A percentile compares a stretch with the other conserved stretches of the same genome.
Conservation (phyloP, 2,888 invertebrate genomes). For the Chrysina gloriosa region DNA sequence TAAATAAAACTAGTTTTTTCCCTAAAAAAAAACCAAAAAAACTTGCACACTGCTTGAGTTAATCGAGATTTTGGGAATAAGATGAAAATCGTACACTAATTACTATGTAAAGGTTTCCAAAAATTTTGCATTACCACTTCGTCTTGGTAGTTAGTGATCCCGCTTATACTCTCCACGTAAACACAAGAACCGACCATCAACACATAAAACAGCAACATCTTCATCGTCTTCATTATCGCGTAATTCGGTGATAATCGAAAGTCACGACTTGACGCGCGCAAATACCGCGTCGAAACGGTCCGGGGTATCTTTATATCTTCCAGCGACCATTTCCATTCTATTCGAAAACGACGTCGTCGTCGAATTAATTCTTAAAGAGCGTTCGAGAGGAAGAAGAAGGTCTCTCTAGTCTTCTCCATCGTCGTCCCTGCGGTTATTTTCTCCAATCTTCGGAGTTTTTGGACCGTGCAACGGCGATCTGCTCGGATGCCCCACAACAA, state of each 20-base stretch:
- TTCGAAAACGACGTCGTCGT: background rate
- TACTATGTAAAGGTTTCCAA: no score
- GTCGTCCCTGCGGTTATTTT: no score
- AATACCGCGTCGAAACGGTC: background rate
- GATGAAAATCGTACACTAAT: no score
- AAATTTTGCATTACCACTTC: conserved; percentile 22
- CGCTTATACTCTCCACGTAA: conserved; percentile 3
- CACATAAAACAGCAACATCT: conserved; percentile 7
- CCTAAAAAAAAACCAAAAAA: no score
- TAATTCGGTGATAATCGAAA: background rate
- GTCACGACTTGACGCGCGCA: background rate
- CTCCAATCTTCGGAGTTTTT: conserved; percentile 27
- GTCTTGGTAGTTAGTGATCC: conserved; percentile 12
- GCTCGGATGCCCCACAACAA: conserved; percentile 30
- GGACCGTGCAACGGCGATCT: conserved; percentile 26
- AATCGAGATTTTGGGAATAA: no score
- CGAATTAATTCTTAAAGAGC: conserved; percentile 18
- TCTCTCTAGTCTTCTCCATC: conserved; percentile 19
- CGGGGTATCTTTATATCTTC: conserved; percentile 13
- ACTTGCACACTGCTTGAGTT: no score
- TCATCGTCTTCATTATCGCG: background rate
- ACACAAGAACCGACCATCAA: background rate
- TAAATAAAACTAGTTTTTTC: no score
- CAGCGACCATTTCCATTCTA: conserved; percentile 1
- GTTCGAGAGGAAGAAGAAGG: background rate